Conservation (phyloP, 2,888 invertebrate species). For the Eledone cirrhosa region DNA sequence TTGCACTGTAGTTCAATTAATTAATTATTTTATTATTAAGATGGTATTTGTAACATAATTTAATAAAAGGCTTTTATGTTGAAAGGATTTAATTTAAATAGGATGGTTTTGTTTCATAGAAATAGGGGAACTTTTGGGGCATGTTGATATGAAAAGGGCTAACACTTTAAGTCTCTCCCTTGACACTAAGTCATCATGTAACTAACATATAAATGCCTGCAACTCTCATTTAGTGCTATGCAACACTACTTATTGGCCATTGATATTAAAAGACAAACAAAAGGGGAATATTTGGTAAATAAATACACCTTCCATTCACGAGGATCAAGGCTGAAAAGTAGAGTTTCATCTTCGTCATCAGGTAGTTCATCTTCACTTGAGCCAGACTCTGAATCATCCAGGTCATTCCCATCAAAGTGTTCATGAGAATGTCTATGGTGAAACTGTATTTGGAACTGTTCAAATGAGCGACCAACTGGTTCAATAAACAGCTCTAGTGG, state of each 20-base stretch:
- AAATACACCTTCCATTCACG: slow-evolving; percentile 85
- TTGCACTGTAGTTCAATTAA: no score
- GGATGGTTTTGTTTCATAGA: no score
- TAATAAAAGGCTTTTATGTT: no score
- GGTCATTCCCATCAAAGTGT: slow-evolving; percentile 38
- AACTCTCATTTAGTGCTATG: no score
- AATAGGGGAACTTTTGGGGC: no score
- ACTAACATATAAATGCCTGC: not conserved
- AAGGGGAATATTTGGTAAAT: not conserved
- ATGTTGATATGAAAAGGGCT: no score
- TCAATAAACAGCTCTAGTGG: slow-evolving; percentile 51
- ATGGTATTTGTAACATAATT: no score
- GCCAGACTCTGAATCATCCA: slow-evolving; percentile 55
- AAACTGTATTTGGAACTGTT: slow-evolving; percentile 56
- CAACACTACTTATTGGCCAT: no score
- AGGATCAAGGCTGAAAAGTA: slow-evolving; percentile 88
- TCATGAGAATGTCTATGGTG: slow-evolving; percentile 55
- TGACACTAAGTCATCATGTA: not conserved
- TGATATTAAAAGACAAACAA: not conserved
- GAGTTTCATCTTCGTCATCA: slow-evolving; percentile 68
- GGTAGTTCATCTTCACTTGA: slow-evolving; percentile 50
- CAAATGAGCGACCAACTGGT: slow-evolving; percentile 64
- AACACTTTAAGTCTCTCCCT: no score
- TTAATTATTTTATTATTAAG: no score
- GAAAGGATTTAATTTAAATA: no score